Conservation (phyloP, 2,797 vertebrate species). For the Esox masquinongy region DNA sequence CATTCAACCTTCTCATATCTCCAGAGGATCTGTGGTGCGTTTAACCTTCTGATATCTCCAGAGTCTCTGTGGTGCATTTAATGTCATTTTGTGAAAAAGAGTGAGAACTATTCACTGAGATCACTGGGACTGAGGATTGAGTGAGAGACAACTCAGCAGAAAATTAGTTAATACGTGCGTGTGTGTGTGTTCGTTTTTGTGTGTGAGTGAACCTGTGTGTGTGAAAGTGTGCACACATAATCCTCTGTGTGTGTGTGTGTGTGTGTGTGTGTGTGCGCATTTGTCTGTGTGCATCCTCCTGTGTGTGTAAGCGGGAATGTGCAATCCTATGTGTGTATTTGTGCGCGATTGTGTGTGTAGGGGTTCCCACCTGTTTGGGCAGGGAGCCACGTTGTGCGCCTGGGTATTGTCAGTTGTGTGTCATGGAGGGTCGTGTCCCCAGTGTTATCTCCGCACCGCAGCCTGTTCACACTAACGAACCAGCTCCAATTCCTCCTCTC, state of each 20-base stretch:
- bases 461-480: constrained; percentile 71
- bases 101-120: neutral
- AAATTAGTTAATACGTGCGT: neutral
- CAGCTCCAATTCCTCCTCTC: constrained; percentile 52
- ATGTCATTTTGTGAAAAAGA: neutral
- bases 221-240: neutral
- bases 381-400: neutral
- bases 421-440: constrained; percentile 56
- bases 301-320: neutral
- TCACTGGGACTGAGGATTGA: neutral
- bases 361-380: neutral
- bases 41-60: neutral
- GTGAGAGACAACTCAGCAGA: neutral
- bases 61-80: constrained; percentile 31
- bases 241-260: constrained; percentile 8
- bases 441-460: constrained; percentile 67
- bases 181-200: neutral
- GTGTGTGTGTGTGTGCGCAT: neutral
- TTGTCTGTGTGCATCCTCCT: neutral
- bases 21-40: neutral
- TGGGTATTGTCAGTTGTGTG: constrained; percentile 58
- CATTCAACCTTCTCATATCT: too few relatives aligned
- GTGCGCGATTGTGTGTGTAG: constrained; percentile 41
- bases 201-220: neutral
- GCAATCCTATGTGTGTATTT: constrained; percentile 7